phyloP scores from a whole-genome alignment of 2,113 vertebrate species.

The Sterrhoptilus dennistouni region DNA sequence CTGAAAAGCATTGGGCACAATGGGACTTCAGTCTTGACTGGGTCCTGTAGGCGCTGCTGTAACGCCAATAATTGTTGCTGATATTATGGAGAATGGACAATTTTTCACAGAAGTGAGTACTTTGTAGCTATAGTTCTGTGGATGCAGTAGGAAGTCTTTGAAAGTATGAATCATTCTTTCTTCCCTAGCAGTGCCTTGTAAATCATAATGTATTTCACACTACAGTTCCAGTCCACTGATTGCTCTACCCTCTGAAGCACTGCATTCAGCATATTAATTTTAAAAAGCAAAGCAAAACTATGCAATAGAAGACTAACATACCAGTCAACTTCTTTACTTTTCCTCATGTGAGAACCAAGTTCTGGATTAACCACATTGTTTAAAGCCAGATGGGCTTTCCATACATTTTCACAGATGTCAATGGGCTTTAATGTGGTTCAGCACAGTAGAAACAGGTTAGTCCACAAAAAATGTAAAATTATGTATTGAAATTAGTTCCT shows the following conservation, averaged over 20 bases:
- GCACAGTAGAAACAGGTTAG: background rate
- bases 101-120: background rate
- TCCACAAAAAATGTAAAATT: background rate
- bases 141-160: background rate
- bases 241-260: background rate
- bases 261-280: background rate
- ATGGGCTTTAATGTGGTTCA: background rate
- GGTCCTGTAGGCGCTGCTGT: background rate
- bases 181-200: background rate
- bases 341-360: background rate
- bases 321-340: background rate
- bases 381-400: background rate
- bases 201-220: background rate
- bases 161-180: background rate
- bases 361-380: background rate
- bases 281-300: background rate
- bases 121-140: background rate
- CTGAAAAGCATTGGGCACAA: accelerated
- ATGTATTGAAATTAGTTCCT: background rate
- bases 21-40: background rate
- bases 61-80: background rate
- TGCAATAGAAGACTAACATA: background rate
- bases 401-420: accelerated
- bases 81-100: background rate
- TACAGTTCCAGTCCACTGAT: background rate